Conservation (phyloP, 2,888 invertebrate genomes). For the Aleiodes leptofemur region DNA sequence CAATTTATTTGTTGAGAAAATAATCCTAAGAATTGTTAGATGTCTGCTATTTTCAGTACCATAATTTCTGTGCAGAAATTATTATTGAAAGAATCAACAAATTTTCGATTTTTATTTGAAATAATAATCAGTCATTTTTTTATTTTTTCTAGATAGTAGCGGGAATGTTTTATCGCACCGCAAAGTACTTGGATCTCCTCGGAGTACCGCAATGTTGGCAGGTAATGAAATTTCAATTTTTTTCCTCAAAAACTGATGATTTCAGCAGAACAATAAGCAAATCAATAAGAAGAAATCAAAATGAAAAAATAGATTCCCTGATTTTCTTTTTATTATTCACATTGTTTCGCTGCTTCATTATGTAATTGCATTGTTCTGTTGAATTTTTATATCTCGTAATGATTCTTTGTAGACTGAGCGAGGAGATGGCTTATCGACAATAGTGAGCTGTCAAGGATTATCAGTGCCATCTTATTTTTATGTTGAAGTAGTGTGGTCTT, state of each 20-base stretch:
- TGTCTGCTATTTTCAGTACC: no score
- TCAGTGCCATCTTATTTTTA: constrained; percentile 91
- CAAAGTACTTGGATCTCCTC: constrained; percentile 69
- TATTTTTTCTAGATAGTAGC: constrained; percentile 69
- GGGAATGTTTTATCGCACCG: constrained; percentile 77
- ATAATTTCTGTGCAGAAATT: no score
- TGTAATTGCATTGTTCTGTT: no score
- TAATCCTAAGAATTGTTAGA: no score
- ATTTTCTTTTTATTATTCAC: not conserved
- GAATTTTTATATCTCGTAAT: no score
- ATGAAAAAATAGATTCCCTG: not conserved
- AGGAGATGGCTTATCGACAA: constrained; percentile 79
- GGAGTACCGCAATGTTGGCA: constrained; percentile 72
- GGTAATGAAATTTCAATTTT: constrained; percentile 63
- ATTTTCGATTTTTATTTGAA: no score
- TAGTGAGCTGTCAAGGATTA: constrained; percentile 87
- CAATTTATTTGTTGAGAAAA: no score
- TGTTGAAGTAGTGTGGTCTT: constrained; percentile 84
- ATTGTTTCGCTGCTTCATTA: no score
- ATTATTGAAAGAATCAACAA: no score
- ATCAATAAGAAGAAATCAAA: constrained; percentile 9
- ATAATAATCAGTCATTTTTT: no score
- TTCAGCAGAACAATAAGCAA: no score
- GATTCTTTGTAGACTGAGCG: constrained; percentile 77
- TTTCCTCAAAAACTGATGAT: no score